Evolutionary conservation across 2,888 invertebrate genomes (phyloP), one percentile per base, ranked within the genome.

Genomic region (Pantelozetes paolii): DNA sequence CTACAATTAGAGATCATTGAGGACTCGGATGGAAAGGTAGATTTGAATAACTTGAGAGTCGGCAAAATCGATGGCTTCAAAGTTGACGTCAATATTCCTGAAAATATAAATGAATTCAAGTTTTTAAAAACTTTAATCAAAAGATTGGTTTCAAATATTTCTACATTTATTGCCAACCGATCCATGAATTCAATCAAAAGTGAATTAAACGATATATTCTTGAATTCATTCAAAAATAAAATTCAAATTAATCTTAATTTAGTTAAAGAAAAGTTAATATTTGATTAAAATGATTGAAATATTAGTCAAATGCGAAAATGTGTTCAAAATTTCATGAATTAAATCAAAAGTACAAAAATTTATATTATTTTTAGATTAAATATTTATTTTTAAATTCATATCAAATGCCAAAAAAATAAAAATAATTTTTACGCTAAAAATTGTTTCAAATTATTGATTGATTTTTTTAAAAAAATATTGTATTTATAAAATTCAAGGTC

Each of bases 71-170:
- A 36, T 36, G 40, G 64, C 15, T 36, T 64, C 9, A 64, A 40
- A 36, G 36, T 64, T 1, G 40, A 64, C n/a, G 64, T 64, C 36
- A 64, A 64, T 64, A 36, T 64, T 30, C 64, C 64, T 1, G 64
- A 64, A 36, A 6, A 64, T 18, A 20, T 64, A 8, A 40, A 32
- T 9, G 36, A 20, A 18, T n/a, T 36, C 20, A n/a, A 36, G 2
- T 20, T 32, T 3, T 20, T 64, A 13, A 64, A 64, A 20, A 5
- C 20, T 11, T 36, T 64, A n/a, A 64, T 64, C 2, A 32, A 64
- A 20, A 36, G 15, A n/a, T 13, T 64, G 9, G n/a, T 64, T 9
- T 64, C 64, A 2, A 32, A 20, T 36, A 36, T 64, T 1, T 36
- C 64, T 1, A 64, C 64, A 30, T 5, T 64, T 8, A 30, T 64